Conservation (phyloP, 2,113 vertebrate species). For the Psilopsiagon aurifrons region DNA sequence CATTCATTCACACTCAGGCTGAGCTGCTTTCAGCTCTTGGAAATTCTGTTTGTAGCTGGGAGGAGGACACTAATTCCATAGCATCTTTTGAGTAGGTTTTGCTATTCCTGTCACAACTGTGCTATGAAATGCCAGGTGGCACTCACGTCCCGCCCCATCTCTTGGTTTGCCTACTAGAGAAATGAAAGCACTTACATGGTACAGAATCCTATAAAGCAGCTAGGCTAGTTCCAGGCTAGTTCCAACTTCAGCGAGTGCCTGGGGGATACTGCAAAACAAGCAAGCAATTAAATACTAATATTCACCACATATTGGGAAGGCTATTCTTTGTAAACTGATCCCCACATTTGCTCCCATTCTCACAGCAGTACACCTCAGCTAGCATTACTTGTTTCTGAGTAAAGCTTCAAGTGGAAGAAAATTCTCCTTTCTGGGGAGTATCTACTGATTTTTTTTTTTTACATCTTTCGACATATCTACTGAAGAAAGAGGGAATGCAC, state of each 20-base stretch:
- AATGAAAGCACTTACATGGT: background rate
- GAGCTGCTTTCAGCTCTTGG: background rate
- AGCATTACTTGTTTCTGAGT: background rate
- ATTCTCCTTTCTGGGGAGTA: background rate
- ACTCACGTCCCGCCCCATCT: constrained; percentile 3
- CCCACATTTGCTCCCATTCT: background rate
- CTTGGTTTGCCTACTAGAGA: background rate
- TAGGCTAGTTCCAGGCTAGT: background rate
- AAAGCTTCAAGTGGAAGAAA: background rate
- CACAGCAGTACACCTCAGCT: background rate
- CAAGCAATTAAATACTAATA: background rate
- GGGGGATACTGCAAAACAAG: background rate
- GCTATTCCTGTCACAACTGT: background rate
- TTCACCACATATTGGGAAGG: background rate
- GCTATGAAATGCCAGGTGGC: constrained; percentile 2
- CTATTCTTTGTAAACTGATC: background rate
- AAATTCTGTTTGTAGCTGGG: background rate
- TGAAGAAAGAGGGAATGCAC: background rate
- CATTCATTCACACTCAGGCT: background rate
- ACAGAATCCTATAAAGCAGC: background rate
- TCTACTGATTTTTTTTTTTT: background rate
- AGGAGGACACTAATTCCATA: background rate
- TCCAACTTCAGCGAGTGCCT: background rate
- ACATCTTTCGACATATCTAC: background rate
- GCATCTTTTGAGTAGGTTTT: constrained; percentile 28